These are phyloP conservation scores for Cataglyphis livida DNA, from an alignment of 2,888 invertebrate genomes.

Conservation along the genomic window DNA sequence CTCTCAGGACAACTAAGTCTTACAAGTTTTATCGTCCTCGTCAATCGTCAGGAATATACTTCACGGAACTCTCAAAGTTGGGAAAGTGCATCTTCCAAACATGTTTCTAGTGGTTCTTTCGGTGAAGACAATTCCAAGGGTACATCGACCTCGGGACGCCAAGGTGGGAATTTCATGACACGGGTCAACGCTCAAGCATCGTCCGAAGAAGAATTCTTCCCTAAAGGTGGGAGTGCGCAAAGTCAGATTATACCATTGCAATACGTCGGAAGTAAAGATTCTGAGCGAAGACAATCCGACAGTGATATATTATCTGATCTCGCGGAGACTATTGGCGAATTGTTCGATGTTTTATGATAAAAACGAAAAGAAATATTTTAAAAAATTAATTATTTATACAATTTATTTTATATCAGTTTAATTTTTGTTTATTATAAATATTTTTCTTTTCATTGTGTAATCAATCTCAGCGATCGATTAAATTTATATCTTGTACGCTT, in stretches of 20 bases:
- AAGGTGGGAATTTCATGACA: constrained; percentile 69
- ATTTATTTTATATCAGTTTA: not conserved
- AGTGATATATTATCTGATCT: constrained; percentile 31
- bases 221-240: not conserved
- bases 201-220: constrained; percentile 1
- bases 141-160: constrained; percentile 69
- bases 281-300: not conserved
- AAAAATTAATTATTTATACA: not conserved
- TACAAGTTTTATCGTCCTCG: not conserved
- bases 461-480: not conserved
- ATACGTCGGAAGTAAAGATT: not conserved
- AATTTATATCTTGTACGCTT: not conserved
- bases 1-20: not conserved
- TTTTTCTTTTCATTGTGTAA: not conserved
- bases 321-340: constrained; percentile 24
- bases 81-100: constrained; percentile 65
- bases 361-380: not conserved
- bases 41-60: not conserved
- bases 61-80: not conserved
- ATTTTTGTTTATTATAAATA: not conserved
- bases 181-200: constrained; percentile 69
- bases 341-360: constrained; percentile 11
- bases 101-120: constrained; percentile 68
- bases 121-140: constrained; percentile 72
- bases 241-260: constrained; percentile 1